These are phyloP conservation scores for Poeciliopsis retropinna DNA, from an alignment of 2,113 vertebrate species.

Conservation along the genomic window DNA sequence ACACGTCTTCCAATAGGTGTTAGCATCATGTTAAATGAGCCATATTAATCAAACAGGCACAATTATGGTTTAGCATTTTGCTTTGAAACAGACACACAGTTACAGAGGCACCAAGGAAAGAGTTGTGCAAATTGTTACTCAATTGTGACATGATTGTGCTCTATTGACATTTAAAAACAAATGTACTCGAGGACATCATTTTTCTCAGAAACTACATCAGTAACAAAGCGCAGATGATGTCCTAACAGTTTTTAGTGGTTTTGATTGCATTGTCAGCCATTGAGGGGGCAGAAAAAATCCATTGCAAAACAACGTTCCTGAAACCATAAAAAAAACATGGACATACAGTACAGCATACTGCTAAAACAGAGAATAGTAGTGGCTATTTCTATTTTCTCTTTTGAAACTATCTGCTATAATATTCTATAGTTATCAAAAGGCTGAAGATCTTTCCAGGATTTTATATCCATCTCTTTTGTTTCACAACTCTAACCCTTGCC, in stretches of 20 bases:
- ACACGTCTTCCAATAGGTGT: background rate
- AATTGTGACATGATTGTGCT: background rate
- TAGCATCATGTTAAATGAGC: constrained; percentile 1
- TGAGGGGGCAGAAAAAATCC: background rate
- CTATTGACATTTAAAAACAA: background rate
- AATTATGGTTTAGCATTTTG: background rate
- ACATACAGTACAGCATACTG: background rate
- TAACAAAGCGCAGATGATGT: too few relatives aligned
- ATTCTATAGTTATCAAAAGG: background rate
- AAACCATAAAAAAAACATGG: background rate
- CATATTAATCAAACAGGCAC: background rate
- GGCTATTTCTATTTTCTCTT: background rate
- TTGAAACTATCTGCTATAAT: background rate
- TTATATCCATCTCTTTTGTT: background rate
- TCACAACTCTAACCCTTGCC: background rate
- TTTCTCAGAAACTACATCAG: too few relatives aligned
- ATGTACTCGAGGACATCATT: too few relatives aligned
- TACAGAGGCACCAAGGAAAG: background rate
- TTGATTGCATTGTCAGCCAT: background rate
- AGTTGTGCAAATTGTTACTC: background rate
- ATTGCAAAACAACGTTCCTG: background rate
- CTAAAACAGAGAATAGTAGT: background rate
- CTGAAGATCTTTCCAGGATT: background rate
- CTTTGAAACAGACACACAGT: background rate
- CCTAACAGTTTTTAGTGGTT: too few relatives aligned